Conservation (phyloP, 2,113 vertebrate genomes). For the Helogale parvula region DNA sequence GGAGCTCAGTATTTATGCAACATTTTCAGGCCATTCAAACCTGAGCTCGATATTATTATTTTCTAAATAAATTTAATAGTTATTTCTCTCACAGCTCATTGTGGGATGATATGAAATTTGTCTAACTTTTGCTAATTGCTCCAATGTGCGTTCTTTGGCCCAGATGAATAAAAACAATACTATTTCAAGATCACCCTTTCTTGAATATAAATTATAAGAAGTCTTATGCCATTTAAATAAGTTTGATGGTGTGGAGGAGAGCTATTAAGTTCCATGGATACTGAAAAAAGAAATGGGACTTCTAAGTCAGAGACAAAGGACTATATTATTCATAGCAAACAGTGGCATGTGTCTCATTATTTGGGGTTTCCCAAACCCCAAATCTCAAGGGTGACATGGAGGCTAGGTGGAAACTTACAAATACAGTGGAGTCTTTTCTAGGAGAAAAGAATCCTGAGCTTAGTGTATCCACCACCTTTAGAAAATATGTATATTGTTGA, state of each 20-base stretch:
- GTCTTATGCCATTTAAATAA: conserved; percentile 25
- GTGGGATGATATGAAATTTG: background rate
- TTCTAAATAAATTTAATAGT: background rate
- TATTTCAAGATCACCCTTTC: background rate
- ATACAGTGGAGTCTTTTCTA: background rate
- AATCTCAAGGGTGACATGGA: background rate
- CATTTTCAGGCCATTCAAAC: background rate
- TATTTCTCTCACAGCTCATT: background rate
- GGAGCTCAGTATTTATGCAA: background rate
- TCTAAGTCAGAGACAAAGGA: background rate
- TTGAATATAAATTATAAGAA: background rate
- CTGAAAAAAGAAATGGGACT: background rate
- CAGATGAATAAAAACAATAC: background rate
- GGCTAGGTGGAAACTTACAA: background rate
- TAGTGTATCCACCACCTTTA: background rate
- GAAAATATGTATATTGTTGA: background rate
- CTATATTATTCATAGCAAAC: background rate
- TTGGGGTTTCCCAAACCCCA: background rate
- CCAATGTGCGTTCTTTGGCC: background rate
- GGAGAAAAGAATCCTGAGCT: background rate
- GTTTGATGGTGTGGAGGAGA: background rate
- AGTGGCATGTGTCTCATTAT: background rate
- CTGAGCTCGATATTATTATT: background rate
- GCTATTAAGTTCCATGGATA: background rate
- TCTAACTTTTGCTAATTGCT: background rate